phyloP scores from a whole-genome alignment of 2,888 invertebrate species.

The Brachynemurus nebulosus region DNA sequence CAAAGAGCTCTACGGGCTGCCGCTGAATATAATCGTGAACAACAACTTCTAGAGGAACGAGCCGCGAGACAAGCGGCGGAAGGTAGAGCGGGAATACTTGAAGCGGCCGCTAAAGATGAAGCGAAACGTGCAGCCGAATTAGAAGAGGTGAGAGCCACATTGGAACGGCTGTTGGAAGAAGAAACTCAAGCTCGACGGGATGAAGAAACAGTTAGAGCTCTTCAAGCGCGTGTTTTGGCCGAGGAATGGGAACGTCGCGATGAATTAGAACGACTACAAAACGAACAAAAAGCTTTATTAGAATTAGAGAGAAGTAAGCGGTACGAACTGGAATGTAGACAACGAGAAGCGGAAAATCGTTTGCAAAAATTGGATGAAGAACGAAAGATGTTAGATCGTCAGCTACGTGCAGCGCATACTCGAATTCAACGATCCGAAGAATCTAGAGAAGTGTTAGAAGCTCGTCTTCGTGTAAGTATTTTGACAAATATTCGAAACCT shows the following conservation, averaged over 20 bases:
- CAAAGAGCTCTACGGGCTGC: conserved; percentile 41
- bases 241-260: conserved; percentile 78
- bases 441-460: conserved; percentile 42
- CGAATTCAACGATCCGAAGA: conserved; percentile 56
- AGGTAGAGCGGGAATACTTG: conserved; percentile 46
- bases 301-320: conserved; percentile 62
- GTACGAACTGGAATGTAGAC: conserved; percentile 56
- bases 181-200: conserved; percentile 74
- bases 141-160: conserved; percentile 50
- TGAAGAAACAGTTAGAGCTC: conserved; percentile 62
- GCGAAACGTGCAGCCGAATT: conserved; percentile 58
- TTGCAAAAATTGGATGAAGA: conserved; percentile 58
- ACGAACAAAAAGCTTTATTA: conserved; percentile 56
- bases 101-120: conserved; percentile 54
- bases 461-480: conserved; percentile 33
- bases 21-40: conserved; percentile 42
- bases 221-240: conserved; percentile 57
- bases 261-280: conserved; percentile 64
- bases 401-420: conserved; percentile 50
- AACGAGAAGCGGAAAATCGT: conserved; percentile 54
- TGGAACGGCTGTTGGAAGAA: conserved; percentile 60
- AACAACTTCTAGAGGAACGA: conserved; percentile 49
- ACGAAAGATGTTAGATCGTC: conserved; percentile 50
- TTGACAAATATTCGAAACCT: too few relatives aligned
- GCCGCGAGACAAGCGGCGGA: conserved; percentile 44